phyloP scores from a whole-genome alignment of 2,797 vertebrate species.

The Meda fulgida region DNA sequence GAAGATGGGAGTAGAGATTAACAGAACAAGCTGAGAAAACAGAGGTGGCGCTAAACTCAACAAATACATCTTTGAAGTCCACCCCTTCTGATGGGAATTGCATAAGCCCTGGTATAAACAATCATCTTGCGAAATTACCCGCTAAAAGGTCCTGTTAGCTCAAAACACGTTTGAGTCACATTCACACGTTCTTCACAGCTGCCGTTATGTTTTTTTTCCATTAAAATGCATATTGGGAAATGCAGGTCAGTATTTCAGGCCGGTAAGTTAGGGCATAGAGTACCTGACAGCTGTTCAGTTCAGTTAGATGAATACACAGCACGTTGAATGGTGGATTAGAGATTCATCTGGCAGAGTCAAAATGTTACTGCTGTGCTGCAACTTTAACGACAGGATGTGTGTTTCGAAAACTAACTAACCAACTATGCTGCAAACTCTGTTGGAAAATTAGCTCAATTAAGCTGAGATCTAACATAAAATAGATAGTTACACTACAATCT shows the following conservation, averaged over 20 bases:
- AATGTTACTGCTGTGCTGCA: neutral
- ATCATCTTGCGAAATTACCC: neutral
- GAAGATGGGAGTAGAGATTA: conserved; percentile 7
- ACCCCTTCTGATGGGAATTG: neutral
- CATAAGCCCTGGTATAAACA: neutral
- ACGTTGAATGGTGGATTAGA: conserved; percentile 38
- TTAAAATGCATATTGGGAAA: conserved; percentile 49
- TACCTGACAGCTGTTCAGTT: conserved; percentile 47
- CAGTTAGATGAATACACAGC: conserved; percentile 40
- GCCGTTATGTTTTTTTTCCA: conserved; percentile 40
- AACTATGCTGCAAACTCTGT: too few relatives aligned
- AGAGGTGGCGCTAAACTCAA: neutral
- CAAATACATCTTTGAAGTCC: neutral
- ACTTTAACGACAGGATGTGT: neutral
- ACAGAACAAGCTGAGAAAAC: conserved; percentile 11
- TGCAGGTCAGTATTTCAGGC: conserved; percentile 45
- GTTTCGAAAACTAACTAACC: neutral
- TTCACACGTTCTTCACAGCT: conserved; percentile 34
- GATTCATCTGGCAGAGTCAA: neutral
- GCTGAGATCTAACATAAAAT: too few relatives aligned
- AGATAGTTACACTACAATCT: too few relatives aligned
- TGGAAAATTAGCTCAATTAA: too few relatives aligned
- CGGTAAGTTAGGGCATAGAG: conserved; percentile 2
- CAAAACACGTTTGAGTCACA: neutral
- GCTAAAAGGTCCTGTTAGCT: neutral